Evolutionary conservation across 2,888 invertebrate species (phyloP), one percentile per base, ranked within the genome.

Genomic region (Mimas tiliae): DNA sequence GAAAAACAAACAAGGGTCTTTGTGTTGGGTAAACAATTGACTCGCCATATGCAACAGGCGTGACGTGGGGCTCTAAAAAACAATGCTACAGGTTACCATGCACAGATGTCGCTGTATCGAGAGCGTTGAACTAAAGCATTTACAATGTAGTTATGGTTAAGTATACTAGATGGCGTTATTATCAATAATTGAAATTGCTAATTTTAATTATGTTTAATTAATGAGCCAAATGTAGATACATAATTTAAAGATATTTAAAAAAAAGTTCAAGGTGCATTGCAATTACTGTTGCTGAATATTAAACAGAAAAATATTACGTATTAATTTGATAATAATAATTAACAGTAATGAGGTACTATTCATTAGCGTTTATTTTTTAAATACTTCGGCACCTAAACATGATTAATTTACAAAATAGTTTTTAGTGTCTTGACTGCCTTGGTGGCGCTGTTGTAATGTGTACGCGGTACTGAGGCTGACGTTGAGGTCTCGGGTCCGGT

Each of bases 1-100:
- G 91, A 91, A 93, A 93, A 93, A 92, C 93, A 93, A 93, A 93
- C 93, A 93, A 87, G 93, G 93, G 93, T 91, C 93, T 93, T 93
- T 93, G 91, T 92, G 83, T 91, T 93, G 90, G 90, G 91, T 93
- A 93, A 93, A 93, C 93, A 93, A 93, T 92, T 84, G 89, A 82
- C 87, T 83, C 83, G 84, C 81, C 85, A 89, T 88, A 90, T 90
- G 93, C 93, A 92, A 93, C 93, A 93, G 91, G 92, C 93, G 84
- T 91, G 93, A 91, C 91, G 89, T 81, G 72, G 75, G 72, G 71
- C 74, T 75, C 77, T 82, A 86, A 88, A 81, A 90, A 89, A 82
- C 74, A 78, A 73, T 69, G 79, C 69, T 88, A 87, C 87, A 87
- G 89, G 90, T 90, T 89, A 90, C 72, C 62, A 67, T 66, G 65